A percentile compares a stretch with the other conserved stretches of the same genome.
These are phyloP conservation scores for Bicyclus anynana DNA, from an alignment of 1,140 invertebrate genomes.

Conservation along the genomic window DNA sequence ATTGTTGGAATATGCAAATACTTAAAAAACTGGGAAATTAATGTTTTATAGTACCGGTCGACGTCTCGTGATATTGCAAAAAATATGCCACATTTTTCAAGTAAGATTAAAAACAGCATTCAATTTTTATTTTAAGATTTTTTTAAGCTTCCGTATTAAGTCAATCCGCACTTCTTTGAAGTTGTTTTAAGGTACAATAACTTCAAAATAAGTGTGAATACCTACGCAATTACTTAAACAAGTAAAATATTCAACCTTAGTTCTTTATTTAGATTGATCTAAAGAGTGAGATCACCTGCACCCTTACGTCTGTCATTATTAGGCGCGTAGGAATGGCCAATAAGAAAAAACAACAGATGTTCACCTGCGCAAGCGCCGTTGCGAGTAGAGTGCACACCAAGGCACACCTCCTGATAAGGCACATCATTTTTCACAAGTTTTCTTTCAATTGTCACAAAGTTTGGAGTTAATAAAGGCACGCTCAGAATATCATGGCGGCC, in stretches of 20 bases:
- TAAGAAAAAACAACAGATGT: constrained; percentile 19
- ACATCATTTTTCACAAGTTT: constrained; percentile 50
- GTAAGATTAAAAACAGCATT: background rate
- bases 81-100: background rate
- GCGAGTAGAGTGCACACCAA: constrained; percentile 41
- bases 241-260: too few species aligned
- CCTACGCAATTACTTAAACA: too few species aligned
- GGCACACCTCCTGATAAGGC: constrained; percentile 39
- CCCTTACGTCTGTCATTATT: constrained; percentile 23
- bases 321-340: constrained; percentile 18
- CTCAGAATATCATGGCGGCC: constrained; percentile 55
- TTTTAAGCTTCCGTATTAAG: too few species aligned
- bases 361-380: constrained; percentile 54
- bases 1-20: background rate
- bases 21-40: background rate
- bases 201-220: background rate
- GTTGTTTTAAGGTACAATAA: background rate
- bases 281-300: constrained; percentile 36
- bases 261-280: constrained; percentile 6
- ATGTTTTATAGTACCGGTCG: background rate
- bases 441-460: constrained; percentile 36
- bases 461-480: background rate
- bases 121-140: background rate
- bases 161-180: background rate
- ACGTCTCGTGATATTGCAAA: background rate